phyloP scores from a whole-genome alignment of 2,888 invertebrate genomes.

The Ametastegia equiseti region DNA sequence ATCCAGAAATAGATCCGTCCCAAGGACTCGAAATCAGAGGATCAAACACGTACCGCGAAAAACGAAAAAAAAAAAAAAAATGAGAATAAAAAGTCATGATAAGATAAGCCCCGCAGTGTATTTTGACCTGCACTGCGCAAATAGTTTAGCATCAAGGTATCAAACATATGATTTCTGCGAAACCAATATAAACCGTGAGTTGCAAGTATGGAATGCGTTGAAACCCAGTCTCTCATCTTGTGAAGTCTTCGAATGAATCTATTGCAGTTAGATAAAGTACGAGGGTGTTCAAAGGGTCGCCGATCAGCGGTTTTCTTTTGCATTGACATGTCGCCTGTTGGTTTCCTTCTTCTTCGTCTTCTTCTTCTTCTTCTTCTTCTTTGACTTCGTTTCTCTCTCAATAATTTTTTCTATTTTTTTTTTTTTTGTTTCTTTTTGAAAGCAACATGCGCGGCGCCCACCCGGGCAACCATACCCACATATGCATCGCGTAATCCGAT shows the following conservation, averaged over 20 bases:
- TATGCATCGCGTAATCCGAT: constrained; percentile 2
- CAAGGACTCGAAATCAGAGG: constrained; percentile 8
- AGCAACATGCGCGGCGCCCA: constrained; percentile 9
- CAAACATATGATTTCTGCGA: constrained; percentile 1
- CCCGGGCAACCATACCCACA: neutral
- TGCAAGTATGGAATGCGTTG: neutral
- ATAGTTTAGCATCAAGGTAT: too few species aligned
- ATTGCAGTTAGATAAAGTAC: neutral
- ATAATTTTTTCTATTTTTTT: too few species aligned
- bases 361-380: neutral
- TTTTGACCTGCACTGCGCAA: neutral
- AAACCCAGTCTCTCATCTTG: constrained; percentile 41
- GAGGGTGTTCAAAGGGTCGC: constrained; percentile 1
- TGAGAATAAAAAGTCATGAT: neutral
- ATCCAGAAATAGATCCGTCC: neutral
- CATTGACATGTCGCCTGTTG: neutral
- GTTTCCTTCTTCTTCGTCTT: neutral
- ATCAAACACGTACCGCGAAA: neutral
- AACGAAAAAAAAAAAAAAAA: neutral
- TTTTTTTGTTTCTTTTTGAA: too few species aligned
- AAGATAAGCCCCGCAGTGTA: neutral
- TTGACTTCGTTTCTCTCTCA: neutral
- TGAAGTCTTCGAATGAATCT: neutral
- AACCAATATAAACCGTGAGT: neutral
- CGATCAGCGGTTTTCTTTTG: neutral